These are phyloP conservation scores for Drosophila nr. perissopoda DNA, from an alignment of 2,888 invertebrate species.

Conservation along the genomic window DNA sequence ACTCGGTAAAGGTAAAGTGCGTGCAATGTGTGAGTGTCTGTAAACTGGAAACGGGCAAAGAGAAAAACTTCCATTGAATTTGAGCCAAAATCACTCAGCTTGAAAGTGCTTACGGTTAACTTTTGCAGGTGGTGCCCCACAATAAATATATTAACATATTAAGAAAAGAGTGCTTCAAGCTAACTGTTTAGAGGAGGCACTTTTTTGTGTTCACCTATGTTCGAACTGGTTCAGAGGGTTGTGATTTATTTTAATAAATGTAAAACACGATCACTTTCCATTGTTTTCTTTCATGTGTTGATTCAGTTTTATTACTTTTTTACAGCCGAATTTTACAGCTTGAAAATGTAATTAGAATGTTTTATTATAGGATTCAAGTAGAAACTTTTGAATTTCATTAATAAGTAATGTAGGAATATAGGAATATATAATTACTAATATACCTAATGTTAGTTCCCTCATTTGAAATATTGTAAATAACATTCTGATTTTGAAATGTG, in stretches of 20 bases:
- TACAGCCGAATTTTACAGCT: background rate
- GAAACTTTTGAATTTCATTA: background rate
- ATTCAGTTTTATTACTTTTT: too few relatives aligned
- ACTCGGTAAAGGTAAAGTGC: constrained; percentile 61
- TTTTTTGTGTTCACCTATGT: too few relatives aligned
- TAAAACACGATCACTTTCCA: too few relatives aligned
- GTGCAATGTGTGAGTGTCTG: constrained; percentile 23
- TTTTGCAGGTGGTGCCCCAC: constrained; percentile 1
- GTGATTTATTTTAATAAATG: too few relatives aligned
- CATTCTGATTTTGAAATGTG: background rate
- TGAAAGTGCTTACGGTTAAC: constrained; percentile 5
- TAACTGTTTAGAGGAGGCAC: too few relatives aligned
- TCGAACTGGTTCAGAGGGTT: too few relatives aligned
- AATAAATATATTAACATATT: constrained; percentile 4
- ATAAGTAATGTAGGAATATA: background rate
- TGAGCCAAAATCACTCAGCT: constrained; percentile 25
- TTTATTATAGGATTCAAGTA: background rate
- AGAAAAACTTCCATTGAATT: constrained; percentile 36
- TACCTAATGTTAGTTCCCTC: background rate
- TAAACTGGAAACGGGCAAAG: background rate
- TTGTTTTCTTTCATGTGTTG: too few relatives aligned
- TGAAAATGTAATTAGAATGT: background rate
- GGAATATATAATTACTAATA: too few relatives aligned
- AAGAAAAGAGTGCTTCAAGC: background rate
- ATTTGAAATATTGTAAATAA: background rate